These are phyloP conservation scores for Salpingus planirostris DNA, from an alignment of 2,888 invertebrate genomes.

Conservation along the genomic window DNA sequence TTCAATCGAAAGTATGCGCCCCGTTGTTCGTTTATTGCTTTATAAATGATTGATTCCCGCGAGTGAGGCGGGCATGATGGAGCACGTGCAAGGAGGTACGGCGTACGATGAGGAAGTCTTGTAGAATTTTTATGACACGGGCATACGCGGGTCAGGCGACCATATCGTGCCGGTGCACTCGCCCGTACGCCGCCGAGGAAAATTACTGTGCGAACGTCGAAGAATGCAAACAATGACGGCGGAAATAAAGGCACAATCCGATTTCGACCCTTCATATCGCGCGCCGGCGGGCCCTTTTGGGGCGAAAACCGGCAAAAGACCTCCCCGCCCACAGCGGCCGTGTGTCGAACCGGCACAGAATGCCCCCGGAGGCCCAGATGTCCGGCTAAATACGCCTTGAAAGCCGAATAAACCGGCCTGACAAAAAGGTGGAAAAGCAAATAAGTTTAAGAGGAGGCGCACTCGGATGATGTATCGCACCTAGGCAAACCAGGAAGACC, in stretches of 20 bases:
- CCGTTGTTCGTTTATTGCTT: conserved; percentile 13
- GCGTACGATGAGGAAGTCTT: conserved; percentile 14
- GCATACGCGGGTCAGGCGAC: conserved; percentile 12
- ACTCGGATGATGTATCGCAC: too few species aligned
- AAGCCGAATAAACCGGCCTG: conserved; percentile 11
- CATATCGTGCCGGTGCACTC: conserved; percentile 8
- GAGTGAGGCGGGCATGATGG: conserved; percentile 13
- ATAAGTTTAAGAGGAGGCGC: conserved; percentile 18
- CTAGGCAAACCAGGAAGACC: too few species aligned
- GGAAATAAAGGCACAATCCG: not conserved
- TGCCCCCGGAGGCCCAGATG: conserved; percentile 21
- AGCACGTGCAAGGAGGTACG: conserved; percentile 16
- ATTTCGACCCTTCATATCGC: too few species aligned
- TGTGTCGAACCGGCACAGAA: conserved; percentile 2
- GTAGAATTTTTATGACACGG: conserved; percentile 14
- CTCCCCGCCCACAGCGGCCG: not conserved
- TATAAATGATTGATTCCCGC: conserved; percentile 16
- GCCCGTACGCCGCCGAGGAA: too few species aligned
- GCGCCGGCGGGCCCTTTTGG: not conserved
- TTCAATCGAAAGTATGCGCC: conserved; percentile 11
- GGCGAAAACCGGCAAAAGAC: not conserved
- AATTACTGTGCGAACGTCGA: conserved; percentile 6
- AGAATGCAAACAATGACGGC: conserved; percentile 6
- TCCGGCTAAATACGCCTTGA: conserved; percentile 23
- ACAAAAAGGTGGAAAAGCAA: conserved; percentile 22